phyloP scores from a whole-genome alignment of 2,888 invertebrate species.

The Caenorhabditis imperialis region DNA sequence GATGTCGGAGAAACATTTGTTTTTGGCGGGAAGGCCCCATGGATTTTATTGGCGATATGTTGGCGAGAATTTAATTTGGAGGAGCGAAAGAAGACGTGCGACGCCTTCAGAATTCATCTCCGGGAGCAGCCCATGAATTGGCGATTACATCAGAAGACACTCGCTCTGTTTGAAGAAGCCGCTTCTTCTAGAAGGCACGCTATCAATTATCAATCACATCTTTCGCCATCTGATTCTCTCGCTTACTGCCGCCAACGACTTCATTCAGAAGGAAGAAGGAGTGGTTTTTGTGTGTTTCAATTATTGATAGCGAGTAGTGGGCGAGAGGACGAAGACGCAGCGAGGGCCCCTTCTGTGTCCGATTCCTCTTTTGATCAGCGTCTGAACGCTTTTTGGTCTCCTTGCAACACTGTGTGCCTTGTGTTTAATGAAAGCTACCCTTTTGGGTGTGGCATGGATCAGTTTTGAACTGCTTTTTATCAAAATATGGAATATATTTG shows the following conservation, averaged over 20 bases:
- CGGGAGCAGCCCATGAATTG: conserved; percentile 17
- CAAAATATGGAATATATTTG: no score
- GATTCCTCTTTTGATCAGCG: no score
- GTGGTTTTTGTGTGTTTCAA: conserved; percentile 30
- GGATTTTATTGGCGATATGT: no score
- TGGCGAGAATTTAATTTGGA: neutral
- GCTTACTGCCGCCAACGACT: neutral
- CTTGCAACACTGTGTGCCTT: no score
- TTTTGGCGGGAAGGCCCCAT: conserved; percentile 4
- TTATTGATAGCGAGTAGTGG: conserved; percentile 45
- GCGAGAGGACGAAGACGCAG: conserved; percentile 10
- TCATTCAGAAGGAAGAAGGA: no score
- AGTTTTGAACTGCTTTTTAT: no score
- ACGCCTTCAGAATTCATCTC: conserved; percentile 28
- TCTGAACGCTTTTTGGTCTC: no score
- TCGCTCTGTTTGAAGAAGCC: neutral
- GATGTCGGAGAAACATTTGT: conserved; percentile 17
- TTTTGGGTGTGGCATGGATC: no score
- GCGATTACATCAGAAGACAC: conserved; percentile 4
- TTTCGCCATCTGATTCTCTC: neutral
- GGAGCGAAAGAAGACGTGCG: no score
- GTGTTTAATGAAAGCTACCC: neutral
- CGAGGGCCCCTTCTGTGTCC: neutral
- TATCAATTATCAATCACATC: conserved; percentile 43
- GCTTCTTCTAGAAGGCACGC: neutral